Evolutionary conservation across 2,113 vertebrate species (phyloP), one percentile per base, ranked within the genome.

Genomic region (Aramus guarauna): DNA sequence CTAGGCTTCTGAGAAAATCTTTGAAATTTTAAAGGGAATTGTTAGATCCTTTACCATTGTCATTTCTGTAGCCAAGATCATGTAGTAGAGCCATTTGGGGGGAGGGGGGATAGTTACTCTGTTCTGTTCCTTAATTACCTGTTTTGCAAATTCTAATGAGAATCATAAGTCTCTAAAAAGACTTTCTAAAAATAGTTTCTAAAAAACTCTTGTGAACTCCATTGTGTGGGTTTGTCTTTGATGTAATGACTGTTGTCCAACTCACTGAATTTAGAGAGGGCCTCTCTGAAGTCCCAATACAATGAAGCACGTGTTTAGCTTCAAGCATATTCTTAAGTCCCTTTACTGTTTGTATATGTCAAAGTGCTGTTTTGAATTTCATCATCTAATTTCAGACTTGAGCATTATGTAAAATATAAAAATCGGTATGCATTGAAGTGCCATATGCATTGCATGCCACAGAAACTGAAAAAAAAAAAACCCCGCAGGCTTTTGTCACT

Each of bases 41-140:
- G 9, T 43, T 45, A 13, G 8, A 5, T 10, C 2, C 9, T 41
- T 64, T 32, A 6, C 9, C 9, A 3, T 26, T 1, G 0, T 24
- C 1, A 1, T 12, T 78, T 45, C 15, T 41, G 12, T 7, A 39
- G 60, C 21, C 4, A 10, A 59, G 52, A 21, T 11, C 3, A 5
- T 2, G 7, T 4, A 43, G 24, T 11, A 62, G 55, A 66, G 7
- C 27, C 4, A 19, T 12, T 5, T 41, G 12, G 39, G 11, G 22
- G 3, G 5, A 2, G 7, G 5, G 18, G 5, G 18, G 15, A 4
- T 11, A 43, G 43, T 43, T 43, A 43, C 43, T 43, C 15, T 43
- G 13, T 43, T 43, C 43, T 14, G 6, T 43, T 43, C 43, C 43
- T 43, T 43, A 43, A 16, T 43, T 43, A 16, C 43, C 43, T 43